Percentiles rank a stretch among this genome's conserved stretches.
These are phyloP conservation scores for Lasioglossum pauxillum DNA, from an alignment of 2,888 invertebrate species.

Conservation along the genomic window DNA sequence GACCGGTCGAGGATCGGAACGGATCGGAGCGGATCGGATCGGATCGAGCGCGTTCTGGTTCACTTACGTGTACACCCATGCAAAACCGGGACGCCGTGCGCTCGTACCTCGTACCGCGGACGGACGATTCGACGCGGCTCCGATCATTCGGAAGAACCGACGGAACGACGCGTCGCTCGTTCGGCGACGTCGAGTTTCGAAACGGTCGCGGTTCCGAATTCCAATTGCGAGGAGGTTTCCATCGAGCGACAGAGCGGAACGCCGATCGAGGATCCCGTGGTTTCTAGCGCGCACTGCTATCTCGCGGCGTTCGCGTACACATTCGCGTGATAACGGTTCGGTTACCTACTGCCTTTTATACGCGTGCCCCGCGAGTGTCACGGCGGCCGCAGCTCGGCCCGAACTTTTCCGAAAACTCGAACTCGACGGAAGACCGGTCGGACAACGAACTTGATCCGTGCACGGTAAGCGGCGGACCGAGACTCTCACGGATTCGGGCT, in stretches of 20 bases:
- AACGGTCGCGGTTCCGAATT: neutral
- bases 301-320: neutral
- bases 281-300: constrained; percentile 6
- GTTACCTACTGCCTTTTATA: constrained; percentile 15
- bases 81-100: constrained; percentile 56
- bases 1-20: neutral
- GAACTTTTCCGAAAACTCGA: constrained; percentile 35
- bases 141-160: constrained; percentile 36
- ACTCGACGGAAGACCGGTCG: constrained; percentile 57
- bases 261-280: neutral
- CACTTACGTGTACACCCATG: constrained; percentile 74
- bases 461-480: constrained; percentile 73
- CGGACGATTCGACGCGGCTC: constrained; percentile 1
- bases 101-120: constrained; percentile 6
- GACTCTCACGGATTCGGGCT: constrained; percentile 65
- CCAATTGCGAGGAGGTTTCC: neutral
- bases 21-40: neutral
- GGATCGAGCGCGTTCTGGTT: constrained; percentile 28
- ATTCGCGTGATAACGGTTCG: constrained; percentile 24
- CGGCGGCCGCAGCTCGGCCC: neutral
- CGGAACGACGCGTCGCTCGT: neutral
- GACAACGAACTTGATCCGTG: constrained; percentile 81
- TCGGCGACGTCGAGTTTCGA: neutral
- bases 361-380: neutral
- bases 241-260: neutral